Evolutionary conservation across 2,888 invertebrate species (phyloP).

Genomic region (Mimachlamys varia): DNA sequence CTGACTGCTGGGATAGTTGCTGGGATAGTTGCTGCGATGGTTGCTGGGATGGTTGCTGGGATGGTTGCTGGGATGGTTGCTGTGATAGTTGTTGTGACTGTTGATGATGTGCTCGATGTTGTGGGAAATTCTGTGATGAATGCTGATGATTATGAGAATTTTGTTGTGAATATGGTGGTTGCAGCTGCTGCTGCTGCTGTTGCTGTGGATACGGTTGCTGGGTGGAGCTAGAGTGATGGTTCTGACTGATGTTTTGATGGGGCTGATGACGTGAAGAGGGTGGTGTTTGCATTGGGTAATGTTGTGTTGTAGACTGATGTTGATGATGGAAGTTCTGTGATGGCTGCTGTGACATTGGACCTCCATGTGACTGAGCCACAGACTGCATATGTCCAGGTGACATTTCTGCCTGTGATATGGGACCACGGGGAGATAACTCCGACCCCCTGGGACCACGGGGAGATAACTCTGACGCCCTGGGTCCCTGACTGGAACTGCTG

Average conservation of each 20-base stretch:
- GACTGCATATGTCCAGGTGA: background rate
- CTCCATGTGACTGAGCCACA: slow-evolving; percentile 46
- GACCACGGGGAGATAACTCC: background rate
- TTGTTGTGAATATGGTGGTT: slow-evolving; percentile 41
- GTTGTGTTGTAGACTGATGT: background rate
- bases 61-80: slow-evolving; percentile 20
- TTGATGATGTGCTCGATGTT: slow-evolving; percentile 26
- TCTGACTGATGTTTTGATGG: background rate
- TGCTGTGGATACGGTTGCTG: slow-evolving; percentile 40
- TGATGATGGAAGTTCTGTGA: slow-evolving; percentile 39
- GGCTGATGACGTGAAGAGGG: background rate
- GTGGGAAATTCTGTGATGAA: slow-evolving; percentile 41
- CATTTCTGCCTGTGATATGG: background rate
- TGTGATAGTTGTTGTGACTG: slow-evolving; percentile 44
- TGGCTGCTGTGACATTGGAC: slow-evolving; percentile 43
- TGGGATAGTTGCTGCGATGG: slow-evolving; percentile 20
- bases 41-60: slow-evolving; percentile 46
- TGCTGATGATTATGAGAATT: slow-evolving; percentile 38
- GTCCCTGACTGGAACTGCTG: background rate
- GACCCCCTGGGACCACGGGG: background rate
- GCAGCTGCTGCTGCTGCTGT: background rate
- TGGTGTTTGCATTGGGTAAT: slow-evolving; percentile 4
- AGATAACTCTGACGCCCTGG: background rate
- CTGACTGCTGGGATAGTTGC: background rate
- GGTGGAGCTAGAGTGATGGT: background rate